phyloP scores from a whole-genome alignment of 2,797 vertebrate genomes.

The Luscinia megarhynchos region DNA sequence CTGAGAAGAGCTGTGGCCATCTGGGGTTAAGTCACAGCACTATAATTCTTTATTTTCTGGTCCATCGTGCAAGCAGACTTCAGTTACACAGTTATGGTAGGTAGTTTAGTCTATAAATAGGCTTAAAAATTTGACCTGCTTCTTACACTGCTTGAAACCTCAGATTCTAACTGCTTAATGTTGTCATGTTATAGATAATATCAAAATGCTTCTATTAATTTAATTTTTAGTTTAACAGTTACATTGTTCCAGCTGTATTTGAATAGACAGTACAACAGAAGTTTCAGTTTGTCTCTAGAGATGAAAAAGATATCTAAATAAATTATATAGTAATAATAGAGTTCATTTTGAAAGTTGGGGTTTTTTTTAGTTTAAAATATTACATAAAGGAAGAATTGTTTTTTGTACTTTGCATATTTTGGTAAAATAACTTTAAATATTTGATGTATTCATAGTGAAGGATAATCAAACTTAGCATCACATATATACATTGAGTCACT shows the following conservation, averaged over 20 bases:
- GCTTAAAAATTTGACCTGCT: background rate
- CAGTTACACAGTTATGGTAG: background rate
- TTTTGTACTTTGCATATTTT: background rate
- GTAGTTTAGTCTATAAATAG: background rate
- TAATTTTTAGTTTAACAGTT: background rate
- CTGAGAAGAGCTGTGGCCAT: background rate
- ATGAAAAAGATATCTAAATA: background rate
- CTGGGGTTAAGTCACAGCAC: background rate
- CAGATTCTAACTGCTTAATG: background rate
- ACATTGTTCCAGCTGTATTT: background rate
- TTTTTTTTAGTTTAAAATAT: rapidly evolving
- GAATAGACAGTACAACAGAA: background rate
- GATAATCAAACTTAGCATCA: background rate
- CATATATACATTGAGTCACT: background rate
- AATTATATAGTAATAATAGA: background rate
- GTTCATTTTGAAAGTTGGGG: background rate
- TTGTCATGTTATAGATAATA: background rate
- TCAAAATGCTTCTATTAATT: background rate
- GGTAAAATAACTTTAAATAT: background rate
- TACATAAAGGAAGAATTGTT: background rate
- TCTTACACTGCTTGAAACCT: background rate
- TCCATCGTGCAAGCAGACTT: background rate
- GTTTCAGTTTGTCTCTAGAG: background rate
- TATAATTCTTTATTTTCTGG: background rate
- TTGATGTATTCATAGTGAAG: background rate